A percentile compares a stretch with the other conserved stretches of the same genome.
Evolutionary conservation across 2,888 invertebrate genomes (phyloP).

Genomic region (Allygus modestus): DNA sequence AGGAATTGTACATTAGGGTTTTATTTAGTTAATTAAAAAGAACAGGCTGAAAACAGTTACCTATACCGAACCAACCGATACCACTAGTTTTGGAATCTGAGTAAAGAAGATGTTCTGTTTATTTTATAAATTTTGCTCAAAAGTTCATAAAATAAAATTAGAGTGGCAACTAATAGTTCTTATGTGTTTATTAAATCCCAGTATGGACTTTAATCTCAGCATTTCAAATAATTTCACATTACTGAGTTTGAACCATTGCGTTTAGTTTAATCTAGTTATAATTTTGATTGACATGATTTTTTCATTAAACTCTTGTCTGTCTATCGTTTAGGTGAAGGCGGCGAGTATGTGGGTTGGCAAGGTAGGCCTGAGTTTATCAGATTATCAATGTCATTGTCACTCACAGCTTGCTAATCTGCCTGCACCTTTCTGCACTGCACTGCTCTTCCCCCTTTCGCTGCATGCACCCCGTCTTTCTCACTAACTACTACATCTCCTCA

Average conservation of each 20-base stretch:
- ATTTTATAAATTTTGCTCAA: no score
- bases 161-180: no score
- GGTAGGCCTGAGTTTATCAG: slow-evolving; percentile 77
- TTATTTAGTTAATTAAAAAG: no score
- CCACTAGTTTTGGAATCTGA: no score
- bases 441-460: slow-evolving; percentile 1
- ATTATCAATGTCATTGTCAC: slow-evolving; percentile 57
- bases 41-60: no score
- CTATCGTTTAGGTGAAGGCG: slow-evolving; percentile 81
- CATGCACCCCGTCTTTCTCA: not conserved
- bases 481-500: not conserved
- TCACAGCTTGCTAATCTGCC: slow-evolving; percentile 39
- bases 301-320: slow-evolving; percentile 55
- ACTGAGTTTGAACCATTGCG: not conserved
- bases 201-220: no score
- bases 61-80: no score
- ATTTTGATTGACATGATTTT: slow-evolving; percentile 21
- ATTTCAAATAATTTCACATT: no score
- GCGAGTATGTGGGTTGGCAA: slow-evolving; percentile 88
- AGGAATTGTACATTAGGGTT: no score
- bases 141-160: no score
- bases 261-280: slow-evolving; percentile 20
- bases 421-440: not conserved
- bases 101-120: no score
- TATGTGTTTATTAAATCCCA: no score